Evolutionary conservation across 2,888 invertebrate genomes (phyloP).

Genomic region (Caradrina clavipalpis): DNA sequence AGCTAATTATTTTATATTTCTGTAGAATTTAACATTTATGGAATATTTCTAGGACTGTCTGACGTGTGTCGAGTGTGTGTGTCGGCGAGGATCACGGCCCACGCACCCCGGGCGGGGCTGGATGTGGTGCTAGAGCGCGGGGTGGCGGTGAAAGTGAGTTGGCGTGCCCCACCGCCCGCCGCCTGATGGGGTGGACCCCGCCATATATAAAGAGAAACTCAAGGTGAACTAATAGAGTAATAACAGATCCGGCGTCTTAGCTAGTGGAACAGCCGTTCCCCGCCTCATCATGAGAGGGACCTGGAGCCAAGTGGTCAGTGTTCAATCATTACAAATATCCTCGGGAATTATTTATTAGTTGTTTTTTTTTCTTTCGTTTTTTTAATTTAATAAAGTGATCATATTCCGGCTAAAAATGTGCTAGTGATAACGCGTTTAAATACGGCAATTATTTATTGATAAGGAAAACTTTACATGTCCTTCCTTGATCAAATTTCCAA

Average conservation of each 20-base stretch:
- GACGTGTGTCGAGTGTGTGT: background rate
- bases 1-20: background rate
- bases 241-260: slow-evolving; percentile 83
- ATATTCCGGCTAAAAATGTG: slow-evolving; percentile 32
- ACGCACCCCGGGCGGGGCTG: slow-evolving; percentile 65
- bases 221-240: slow-evolving; percentile 82
- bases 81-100: slow-evolving; percentile 53
- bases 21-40: background rate
- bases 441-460: background rate
- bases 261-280: slow-evolving; percentile 83
- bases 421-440: slow-evolving; percentile 22
- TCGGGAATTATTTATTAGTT: slow-evolving; percentile 26
- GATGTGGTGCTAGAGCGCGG: slow-evolving; percentile 49
- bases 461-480: background rate
- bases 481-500: background rate
- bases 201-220: slow-evolving; percentile 81
- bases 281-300: slow-evolving; percentile 91
- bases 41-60: slow-evolving; percentile 2
- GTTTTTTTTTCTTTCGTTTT: background rate
- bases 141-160: slow-evolving; percentile 82
- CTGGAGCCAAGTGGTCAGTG: slow-evolving; percentile 92
- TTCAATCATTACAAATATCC: slow-evolving; percentile 59
- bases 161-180: slow-evolving; percentile 75
- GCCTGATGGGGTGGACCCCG: slow-evolving; percentile 77
- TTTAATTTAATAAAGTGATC: slow-evolving; percentile 31